phyloP scores from a whole-genome alignment of 1,140 invertebrate species.

The Zaprionus vittiger region DNA sequence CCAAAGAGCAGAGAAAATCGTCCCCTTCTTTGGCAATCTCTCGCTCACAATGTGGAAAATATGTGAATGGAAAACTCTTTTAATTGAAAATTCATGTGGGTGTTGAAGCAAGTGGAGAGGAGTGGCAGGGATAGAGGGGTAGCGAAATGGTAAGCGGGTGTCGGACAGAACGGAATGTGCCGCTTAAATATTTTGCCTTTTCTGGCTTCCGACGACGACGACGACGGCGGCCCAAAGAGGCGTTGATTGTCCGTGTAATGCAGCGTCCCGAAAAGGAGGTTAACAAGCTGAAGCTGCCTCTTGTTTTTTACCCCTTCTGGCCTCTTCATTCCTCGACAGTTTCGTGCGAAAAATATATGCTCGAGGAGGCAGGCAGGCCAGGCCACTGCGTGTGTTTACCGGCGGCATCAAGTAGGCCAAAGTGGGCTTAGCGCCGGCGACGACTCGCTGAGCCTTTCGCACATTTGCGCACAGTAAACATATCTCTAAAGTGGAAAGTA shows the following conservation, averaged over 20 bases:
- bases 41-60: slow-evolving; percentile 21
- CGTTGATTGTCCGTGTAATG: slow-evolving; percentile 74
- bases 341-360: slow-evolving; percentile 62
- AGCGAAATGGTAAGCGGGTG: neutral
- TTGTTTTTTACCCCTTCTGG: slow-evolving; percentile 50
- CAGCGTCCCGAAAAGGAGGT: slow-evolving; percentile 67
- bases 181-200: slow-evolving; percentile 74
- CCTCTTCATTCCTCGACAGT: slow-evolving; percentile 25
- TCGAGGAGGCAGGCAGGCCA: neutral
- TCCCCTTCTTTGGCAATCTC: neutral
- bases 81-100: slow-evolving; percentile 78
- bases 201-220: slow-evolving; percentile 66
- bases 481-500: slow-evolving; percentile 64
- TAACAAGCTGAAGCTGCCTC: slow-evolving; percentile 71
- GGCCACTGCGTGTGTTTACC: neutral
- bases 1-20: slow-evolving; percentile 35
- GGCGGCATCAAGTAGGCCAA: slow-evolving; percentile 65
- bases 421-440: slow-evolving; percentile 60
- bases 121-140: too few relatives aligned
- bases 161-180: slow-evolving; percentile 38
- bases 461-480: slow-evolving; percentile 68
- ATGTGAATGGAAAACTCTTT: slow-evolving; percentile 59
- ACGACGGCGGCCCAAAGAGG: slow-evolving; percentile 28
- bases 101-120: neutral
- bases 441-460: slow-evolving; percentile 48